Evolutionary conservation across 2,888 invertebrate genomes (phyloP).

Genomic region (Smittia sp.): DNA sequence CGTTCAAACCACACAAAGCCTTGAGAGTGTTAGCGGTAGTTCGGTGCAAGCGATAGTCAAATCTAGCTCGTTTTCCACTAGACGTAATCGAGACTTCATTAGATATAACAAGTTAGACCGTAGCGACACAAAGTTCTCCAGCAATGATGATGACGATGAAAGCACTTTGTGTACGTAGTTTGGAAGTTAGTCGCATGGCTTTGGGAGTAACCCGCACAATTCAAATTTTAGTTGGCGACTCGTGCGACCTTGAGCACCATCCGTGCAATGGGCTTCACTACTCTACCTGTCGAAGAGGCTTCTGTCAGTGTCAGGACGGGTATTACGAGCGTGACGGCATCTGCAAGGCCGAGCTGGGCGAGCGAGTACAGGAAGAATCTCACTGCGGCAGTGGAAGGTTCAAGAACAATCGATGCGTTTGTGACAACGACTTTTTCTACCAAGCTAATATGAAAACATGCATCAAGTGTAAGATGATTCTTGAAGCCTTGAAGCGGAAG

Average conservation of each 20-base stretch:
- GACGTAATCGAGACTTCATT: too few species aligned
- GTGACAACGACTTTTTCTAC: constrained; percentile 51
- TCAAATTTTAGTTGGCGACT: constrained; percentile 41
- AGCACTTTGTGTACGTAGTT: constrained; percentile 23
- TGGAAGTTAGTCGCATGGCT: background rate
- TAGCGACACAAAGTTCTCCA: too few species aligned
- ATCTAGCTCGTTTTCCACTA: too few species aligned
- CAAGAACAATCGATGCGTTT: constrained; percentile 49
- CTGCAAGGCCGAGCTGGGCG: constrained; percentile 52
- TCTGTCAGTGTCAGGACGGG: constrained; percentile 50
- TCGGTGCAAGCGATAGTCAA: too few species aligned
- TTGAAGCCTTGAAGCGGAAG: background rate
- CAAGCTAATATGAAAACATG: constrained; percentile 50
- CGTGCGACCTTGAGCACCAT: constrained; percentile 43
- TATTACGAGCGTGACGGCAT: constrained; percentile 49
- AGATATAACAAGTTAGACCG: too few species aligned
- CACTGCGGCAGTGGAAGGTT: constrained; percentile 49
- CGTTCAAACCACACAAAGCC: constrained; percentile 8
- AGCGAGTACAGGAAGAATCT: constrained; percentile 50
- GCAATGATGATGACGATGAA: constrained; percentile 35
- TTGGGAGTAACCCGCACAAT: too few species aligned
- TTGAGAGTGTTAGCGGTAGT: constrained; percentile 22
- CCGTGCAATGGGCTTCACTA: constrained; percentile 49
- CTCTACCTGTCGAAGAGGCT: constrained; percentile 49
- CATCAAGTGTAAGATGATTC: constrained; percentile 49